Evolutionary conservation across 2,888 invertebrate genomes (phyloP).

Genomic region (Keiferia lycopersicella): DNA sequence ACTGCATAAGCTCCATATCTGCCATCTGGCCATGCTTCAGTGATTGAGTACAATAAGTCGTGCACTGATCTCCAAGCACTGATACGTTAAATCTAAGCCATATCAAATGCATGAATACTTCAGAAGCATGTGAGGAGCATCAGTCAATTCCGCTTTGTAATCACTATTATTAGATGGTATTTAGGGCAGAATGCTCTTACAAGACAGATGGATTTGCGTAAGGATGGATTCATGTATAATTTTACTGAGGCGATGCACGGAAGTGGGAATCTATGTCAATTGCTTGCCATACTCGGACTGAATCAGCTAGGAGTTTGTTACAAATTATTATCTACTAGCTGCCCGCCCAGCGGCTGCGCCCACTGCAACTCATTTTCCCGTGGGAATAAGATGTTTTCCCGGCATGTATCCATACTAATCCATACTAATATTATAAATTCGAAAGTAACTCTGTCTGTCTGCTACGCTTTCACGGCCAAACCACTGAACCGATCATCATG

Average conservation of each 20-base stretch:
- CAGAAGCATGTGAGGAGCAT: neutral
- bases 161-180: slow-evolving; percentile 48
- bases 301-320: no score
- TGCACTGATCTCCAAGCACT: neutral
- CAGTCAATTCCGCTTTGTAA: slow-evolving; percentile 40
- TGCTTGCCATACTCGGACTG: neutral
- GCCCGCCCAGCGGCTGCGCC: no score
- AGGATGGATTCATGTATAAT: slow-evolving; percentile 32
- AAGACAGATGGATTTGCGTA: slow-evolving; percentile 51
- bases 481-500: no score
- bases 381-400: no score
- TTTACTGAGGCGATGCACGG: neutral
- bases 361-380: no score
- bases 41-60: slow-evolving; percentile 6
- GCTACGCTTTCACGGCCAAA: no score
- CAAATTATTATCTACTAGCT: no score
- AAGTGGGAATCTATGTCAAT: neutral
- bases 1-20: slow-evolving; percentile 1
- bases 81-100: slow-evolving; percentile 11
- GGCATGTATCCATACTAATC: no score
- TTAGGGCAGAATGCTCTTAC: slow-evolving; percentile 57
- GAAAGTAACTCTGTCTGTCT: no score
- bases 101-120: neutral
- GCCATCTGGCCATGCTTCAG: slow-evolving; percentile 7
- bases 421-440: no score